Conservation (phyloP, 2,888 invertebrate genomes). For the Dicyrtoma fusca region DNA sequence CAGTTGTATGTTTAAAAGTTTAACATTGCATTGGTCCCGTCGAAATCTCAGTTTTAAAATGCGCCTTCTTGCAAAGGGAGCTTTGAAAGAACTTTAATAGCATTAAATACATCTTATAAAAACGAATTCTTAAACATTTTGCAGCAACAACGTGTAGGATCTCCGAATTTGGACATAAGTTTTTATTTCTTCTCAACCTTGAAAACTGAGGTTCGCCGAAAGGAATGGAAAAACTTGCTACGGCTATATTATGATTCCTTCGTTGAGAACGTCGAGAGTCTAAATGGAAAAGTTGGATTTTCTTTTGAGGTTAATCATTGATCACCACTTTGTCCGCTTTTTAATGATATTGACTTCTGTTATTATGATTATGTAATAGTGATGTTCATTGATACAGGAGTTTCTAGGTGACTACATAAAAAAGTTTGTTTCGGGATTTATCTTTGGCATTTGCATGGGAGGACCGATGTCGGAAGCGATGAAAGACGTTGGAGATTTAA, state of each 20-base stretch:
- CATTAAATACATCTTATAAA: no score
- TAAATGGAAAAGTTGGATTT: not conserved
- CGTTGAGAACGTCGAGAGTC: not conserved
- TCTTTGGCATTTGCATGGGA: not conserved
- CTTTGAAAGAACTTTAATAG: no score
- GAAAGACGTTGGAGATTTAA: not conserved
- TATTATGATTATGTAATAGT: not conserved
- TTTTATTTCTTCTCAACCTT: constrained; percentile 8
- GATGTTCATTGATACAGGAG: not conserved
- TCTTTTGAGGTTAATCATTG: not conserved
- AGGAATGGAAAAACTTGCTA: constrained; percentile 4
- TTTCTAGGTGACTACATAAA: not conserved
- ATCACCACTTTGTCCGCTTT: not conserved
- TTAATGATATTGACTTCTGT: not conserved
- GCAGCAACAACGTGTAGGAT: no score
- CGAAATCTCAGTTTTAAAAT: no score
- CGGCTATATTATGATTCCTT: constrained; percentile 5
- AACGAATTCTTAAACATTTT: no score
- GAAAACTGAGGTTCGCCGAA: not conserved
- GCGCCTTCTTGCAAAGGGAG: no score
- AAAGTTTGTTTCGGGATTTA: not conserved
- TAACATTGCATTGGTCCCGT: no score
- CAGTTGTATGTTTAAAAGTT: no score
- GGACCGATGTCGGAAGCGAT: not conserved
- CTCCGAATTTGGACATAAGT: constrained; percentile 13